Evolutionary conservation across 1,140 invertebrate species (phyloP), one percentile per base, ranked within the genome.

Genomic region (Cotesia glomerata): DNA sequence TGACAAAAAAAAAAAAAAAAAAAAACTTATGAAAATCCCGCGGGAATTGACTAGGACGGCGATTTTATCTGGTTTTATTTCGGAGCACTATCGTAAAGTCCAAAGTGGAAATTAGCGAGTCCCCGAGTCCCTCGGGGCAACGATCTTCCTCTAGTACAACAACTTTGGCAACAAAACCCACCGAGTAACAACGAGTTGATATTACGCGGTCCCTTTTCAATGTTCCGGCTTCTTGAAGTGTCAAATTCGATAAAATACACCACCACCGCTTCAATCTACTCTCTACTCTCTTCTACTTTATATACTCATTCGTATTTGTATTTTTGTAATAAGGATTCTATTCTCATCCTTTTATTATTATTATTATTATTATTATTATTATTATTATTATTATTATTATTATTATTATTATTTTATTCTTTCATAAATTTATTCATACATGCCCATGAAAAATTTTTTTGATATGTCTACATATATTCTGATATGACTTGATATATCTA

Each of bases 141-240:
- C 61, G 77, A 75, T 77, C 74, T 74, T 72, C 74, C 76, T 72
- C 74, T 73, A 16, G 26, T 45, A 45, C 7, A 45, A 45, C 39
- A 45, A 45, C 39, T 45, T 45, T 45, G 7, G 5, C 39, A 45
- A 45, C 39, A 45, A 45, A 45, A 45, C 39, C 39, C 39, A 45
- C 7, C 39, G 51, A n/a, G 54, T 14, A 51, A 59, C 52, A 62
- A 35, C 49, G 56, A 74, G 77, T 79, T 81, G 79, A 81, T 82
- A 82, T 83, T 79, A 71, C 81, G 75, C 54, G 72, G 74, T 80
- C 85, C 84, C 84, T 86, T 87, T 87, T 86, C 84, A 87, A 87
- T 86, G 85, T 86, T 84, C 83, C 82, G 84, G 83, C 77, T 86
- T 85, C 81, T 84, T 86, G 77, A 77, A 86, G 83, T 86, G 86